Percentiles rank a stretch among this genome's conserved stretches.
These are phyloP conservation scores for Spatulosminthurus flaviceps DNA, from an alignment of 2,888 invertebrate species.

Conservation along the genomic window DNA sequence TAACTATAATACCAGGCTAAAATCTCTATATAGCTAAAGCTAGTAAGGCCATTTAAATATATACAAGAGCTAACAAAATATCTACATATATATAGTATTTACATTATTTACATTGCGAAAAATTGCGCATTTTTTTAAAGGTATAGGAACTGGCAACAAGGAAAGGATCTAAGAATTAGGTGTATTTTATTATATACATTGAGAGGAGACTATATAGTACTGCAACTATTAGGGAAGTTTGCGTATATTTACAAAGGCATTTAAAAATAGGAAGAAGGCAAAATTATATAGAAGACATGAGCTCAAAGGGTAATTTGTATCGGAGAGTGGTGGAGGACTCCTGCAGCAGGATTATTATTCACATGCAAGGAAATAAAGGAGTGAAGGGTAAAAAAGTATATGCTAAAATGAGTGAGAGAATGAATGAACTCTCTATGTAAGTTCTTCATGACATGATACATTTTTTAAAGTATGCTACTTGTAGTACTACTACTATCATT, in stretches of 20 bases:
- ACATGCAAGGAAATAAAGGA: neutral
- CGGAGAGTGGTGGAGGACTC: no score
- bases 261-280: neutral
- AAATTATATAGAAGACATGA: no score
- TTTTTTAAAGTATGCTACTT: no score
- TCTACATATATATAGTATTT: no score
- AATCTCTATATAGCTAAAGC: neutral
- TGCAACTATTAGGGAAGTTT: neutral
- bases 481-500: neutral
- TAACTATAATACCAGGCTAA: neutral
- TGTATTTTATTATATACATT: neutral
- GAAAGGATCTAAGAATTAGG: neutral
- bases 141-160: no score
- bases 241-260: neutral
- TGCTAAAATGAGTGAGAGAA: neutral
- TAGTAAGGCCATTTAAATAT: neutral
- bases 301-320: no score
- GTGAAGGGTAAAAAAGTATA: neutral
- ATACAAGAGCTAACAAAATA: no score
- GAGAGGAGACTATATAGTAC: neutral
- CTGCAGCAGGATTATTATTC: no score
- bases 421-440: neutral
- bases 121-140: no score
- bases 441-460: slow-evolving; percentile 9
- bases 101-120: no score